Base-by-base conservation (phyloP, 2,113 vertebrate genomes). In the Bungarus multicinctus region DNA sequence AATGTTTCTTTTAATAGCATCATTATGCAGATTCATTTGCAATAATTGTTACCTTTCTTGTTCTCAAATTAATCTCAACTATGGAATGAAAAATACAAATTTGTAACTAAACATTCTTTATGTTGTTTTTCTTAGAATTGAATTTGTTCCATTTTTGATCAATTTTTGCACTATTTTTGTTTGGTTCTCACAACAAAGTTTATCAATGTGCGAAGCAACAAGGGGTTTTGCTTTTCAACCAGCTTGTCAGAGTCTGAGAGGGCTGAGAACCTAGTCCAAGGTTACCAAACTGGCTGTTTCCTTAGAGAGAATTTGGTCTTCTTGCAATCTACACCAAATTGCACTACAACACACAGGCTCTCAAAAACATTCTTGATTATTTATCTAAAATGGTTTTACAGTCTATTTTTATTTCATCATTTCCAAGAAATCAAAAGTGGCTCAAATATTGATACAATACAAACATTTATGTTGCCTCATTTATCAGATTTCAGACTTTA, bases 1-100 rank as follows among this genome's bases (percentile, higher is more conserved):
- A 91, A 96, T 90, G 92, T 91, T 60, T 95, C 55, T 93, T 94
- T 94, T 91, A 52, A 94, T 95, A 92, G 91, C 34, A 93, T 1
- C 34, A 52, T 93, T 91, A 92, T 95, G 95, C 94, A 47, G 27
- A 90, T 94, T 92, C 87, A 90, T 97, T 95, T 96, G 9, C 94
- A 94, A 85, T 89, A 94, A 96, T 92, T 57, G 90, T 97, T 96
- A 90, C 95, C 94, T 93, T 93, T 92, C 94, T 94, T 95, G 92
- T 91, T 96, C 95, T 95, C 94, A 96, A 94, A 74, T 39, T 64
- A 64, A 64, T 64, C 27, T 64, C 60, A 64, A n/a, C 60, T n/a
- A 30, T 12, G 57, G 23, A 89, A 58, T 60, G 12, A 45, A 89
- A 27, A 25, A 60, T 16, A 43, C 4, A 60, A 89, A 34, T 14